phyloP scores from a whole-genome alignment of 2,797 vertebrate genomes.

The Merluccius polli region DNA sequence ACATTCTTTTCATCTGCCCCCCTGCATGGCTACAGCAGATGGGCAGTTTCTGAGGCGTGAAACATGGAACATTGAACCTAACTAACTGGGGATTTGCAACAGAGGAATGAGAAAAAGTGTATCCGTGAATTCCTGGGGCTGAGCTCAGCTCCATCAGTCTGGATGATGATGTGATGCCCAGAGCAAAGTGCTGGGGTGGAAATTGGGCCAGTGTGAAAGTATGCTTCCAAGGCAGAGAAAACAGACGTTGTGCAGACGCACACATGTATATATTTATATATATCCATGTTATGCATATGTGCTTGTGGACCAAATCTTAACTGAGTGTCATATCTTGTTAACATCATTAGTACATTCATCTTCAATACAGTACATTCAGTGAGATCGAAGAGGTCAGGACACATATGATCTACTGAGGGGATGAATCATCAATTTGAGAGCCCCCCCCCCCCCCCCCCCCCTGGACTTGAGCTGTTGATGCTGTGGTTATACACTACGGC shows the following conservation, averaged over 20 bases:
- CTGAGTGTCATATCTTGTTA: slow-evolving; percentile 32
- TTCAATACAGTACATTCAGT: slow-evolving; percentile 37
- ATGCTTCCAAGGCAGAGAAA: slow-evolving; percentile 32
- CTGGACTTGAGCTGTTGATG: slow-evolving; percentile 24
- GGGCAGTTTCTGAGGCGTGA: slow-evolving; percentile 62
- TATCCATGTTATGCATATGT: neutral
- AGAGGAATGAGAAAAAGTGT: slow-evolving; percentile 22
- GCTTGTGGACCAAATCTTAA: slow-evolving; percentile 12
- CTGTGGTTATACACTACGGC: neutral
- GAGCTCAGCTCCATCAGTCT: slow-evolving; percentile 42
- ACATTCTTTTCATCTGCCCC: slow-evolving; percentile 7
- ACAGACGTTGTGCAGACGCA: neutral
- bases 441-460: no score
- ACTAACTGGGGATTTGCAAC: slow-evolving; percentile 22
- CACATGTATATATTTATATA: neutral
- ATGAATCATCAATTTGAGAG: slow-evolving; percentile 64
- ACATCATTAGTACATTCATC: slow-evolving; percentile 44
- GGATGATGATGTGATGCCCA: slow-evolving; percentile 30
- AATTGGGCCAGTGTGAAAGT: slow-evolving; percentile 48
- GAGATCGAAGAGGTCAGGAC: slow-evolving; percentile 57
- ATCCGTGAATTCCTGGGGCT: slow-evolving; percentile 45
- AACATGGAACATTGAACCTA: slow-evolving; percentile 39
- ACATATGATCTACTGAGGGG: slow-evolving; percentile 58
- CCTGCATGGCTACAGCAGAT: slow-evolving; percentile 51
- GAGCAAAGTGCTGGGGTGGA: slow-evolving; percentile 45